phyloP scores from a whole-genome alignment of 2,113 vertebrate species.

The Eptesicus fuscus region DNA sequence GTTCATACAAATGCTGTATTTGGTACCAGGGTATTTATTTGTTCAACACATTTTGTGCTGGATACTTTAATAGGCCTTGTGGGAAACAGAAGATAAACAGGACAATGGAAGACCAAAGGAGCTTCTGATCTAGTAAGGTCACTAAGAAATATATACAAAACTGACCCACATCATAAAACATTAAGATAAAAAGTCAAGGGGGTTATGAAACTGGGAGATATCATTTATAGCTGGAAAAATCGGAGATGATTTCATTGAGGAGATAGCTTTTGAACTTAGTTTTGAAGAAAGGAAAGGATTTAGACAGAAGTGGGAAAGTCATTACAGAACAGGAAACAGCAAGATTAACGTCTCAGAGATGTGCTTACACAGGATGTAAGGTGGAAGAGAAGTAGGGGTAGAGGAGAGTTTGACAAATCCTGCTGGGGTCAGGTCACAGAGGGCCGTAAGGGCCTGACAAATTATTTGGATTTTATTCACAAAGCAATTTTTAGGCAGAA shows the following conservation, averaged over 20 bases:
- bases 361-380: not conserved
- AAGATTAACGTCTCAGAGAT: not conserved
- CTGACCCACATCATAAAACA: not conserved
- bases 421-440: not conserved
- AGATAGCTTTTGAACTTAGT: not conserved
- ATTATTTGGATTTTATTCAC: not conserved
- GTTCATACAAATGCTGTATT: slow-evolving; percentile 9
- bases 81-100: slow-evolving; percentile 1
- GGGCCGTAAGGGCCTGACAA: not conserved
- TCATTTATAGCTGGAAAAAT: not conserved
- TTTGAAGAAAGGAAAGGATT: slow-evolving; percentile 34
- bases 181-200: not conserved
- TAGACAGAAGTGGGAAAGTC: not conserved
- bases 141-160: not conserved
- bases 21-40: not conserved
- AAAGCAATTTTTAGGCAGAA: not conserved
- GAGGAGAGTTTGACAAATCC: not conserved
- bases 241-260: not conserved
- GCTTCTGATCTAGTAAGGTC: not conserved
- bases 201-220: not conserved
- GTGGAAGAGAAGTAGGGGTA: not conserved
- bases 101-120: not conserved
- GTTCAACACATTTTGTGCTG: not conserved
- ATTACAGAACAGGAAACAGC: not conserved
- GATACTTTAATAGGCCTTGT: not conserved